These are phyloP conservation scores for Panulirus ornatus DNA, from an alignment of 1,140 invertebrate genomes.

Conservation along the genomic window DNA sequence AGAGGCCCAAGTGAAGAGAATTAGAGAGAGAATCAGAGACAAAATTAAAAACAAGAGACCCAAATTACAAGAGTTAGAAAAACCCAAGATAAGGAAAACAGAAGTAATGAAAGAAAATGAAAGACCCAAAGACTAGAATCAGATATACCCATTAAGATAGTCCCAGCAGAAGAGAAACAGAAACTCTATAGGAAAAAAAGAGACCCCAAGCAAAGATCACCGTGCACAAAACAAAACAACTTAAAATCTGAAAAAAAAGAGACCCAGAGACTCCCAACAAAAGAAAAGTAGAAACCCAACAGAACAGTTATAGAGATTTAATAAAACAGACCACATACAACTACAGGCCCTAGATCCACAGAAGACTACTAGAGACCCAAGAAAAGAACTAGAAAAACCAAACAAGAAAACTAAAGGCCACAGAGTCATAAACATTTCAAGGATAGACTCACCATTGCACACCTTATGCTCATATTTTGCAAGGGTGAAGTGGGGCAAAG, in stretches of 20 bases:
- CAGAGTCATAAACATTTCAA: no score
- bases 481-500: slow-evolving; percentile 72
- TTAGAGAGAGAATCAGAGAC: neutral
- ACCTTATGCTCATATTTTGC: slow-evolving; percentile 69
- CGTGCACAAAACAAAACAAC: no score
- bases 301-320: no score
- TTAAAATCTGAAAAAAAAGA: no score
- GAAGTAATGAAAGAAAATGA: neutral
- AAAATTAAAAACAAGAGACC: neutral
- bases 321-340: no score
- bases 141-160: neutral
- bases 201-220: no score
- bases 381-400: neutral
- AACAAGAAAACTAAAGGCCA: neutral
- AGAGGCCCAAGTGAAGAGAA: neutral
- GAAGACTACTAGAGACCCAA: no score
- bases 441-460: slow-evolving; percentile 69
- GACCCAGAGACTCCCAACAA: no score
- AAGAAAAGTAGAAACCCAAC: no score
- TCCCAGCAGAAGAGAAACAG: no score
- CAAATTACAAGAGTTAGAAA: neutral
- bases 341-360: no score
- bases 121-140: neutral
- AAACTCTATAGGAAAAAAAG: no score
- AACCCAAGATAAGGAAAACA: neutral